Conservation (phyloP, 1,140 invertebrate genomes). For the Trypoxylus dichotomus region DNA sequence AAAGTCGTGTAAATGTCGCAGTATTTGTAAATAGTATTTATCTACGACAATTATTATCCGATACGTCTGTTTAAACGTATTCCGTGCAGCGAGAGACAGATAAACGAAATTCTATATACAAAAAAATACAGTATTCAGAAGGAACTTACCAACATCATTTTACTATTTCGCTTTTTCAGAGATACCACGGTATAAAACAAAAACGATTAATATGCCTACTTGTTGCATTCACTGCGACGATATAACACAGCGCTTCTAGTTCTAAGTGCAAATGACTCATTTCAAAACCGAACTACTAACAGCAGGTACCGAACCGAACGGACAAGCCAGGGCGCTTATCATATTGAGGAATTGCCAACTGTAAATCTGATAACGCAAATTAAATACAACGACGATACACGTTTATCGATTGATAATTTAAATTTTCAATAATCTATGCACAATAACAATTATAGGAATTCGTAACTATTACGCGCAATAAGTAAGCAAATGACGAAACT, state of each 20-base stretch:
- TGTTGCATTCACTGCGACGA: neutral
- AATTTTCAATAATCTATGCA: neutral
- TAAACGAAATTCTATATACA: too few species aligned
- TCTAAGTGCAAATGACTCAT: slow-evolving; percentile 13
- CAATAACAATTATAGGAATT: neutral
- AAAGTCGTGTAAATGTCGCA: too few species aligned
- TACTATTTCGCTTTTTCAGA: neutral
- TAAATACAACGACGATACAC: neutral
- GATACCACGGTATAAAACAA: neutral
- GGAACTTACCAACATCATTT: neutral
- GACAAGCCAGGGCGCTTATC: neutral
- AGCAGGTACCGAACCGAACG: neutral
- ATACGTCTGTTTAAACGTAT: too few species aligned
- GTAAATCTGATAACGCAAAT: slow-evolving; percentile 17
- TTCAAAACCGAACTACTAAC: neutral
- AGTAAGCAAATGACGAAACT: neutral
- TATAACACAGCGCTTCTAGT: neutral
- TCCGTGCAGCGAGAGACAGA: too few species aligned
- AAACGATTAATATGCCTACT: neutral
- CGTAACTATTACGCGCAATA: neutral
- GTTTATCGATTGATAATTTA: neutral
- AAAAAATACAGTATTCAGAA: too few species aligned
- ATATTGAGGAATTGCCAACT: slow-evolving; percentile 18
- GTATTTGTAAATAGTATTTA: too few species aligned
- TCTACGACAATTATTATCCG: too few species aligned